A percentile compares a stretch with the other conserved stretches of the same genome.
Evolutionary conservation across 2,113 vertebrate genomes (phyloP).

Genomic region (Numida meleagris): DNA sequence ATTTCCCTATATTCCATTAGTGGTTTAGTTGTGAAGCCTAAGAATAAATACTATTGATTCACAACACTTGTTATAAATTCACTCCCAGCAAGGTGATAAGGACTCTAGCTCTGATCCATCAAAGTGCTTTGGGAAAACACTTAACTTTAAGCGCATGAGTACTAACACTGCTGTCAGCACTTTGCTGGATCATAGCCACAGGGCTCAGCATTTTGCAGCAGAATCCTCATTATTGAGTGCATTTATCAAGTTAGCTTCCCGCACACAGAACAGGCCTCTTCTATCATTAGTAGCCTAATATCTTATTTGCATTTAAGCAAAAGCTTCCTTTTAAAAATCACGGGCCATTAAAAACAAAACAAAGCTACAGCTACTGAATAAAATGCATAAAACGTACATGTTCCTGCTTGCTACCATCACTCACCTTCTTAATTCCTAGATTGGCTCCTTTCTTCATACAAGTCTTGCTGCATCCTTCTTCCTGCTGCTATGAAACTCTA

Average conservation of each 20-base stretch:
- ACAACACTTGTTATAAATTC: background rate
- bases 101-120: slow-evolving; percentile 9
- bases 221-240: background rate
- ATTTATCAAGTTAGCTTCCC: slow-evolving; percentile 11
- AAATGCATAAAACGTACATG: background rate
- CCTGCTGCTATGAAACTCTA: slow-evolving; percentile 21
- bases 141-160: background rate
- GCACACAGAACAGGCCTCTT: background rate
- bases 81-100: slow-evolving; percentile 28
- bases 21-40: slow-evolving; percentile 43
- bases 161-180: background rate
- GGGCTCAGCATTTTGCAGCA: background rate
- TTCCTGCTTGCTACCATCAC: background rate
- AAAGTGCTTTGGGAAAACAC: background rate
- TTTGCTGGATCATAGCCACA: slow-evolving; percentile 11
- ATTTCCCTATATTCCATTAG: slow-evolving; percentile 38
- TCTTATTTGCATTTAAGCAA: slow-evolving; percentile 51
- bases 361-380: background rate
- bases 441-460: background rate
- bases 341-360: background rate
- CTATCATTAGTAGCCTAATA: background rate
- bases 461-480: background rate
- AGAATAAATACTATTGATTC: slow-evolving; percentile 46
- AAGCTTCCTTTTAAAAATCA: slow-evolving; percentile 39
- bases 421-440: background rate